Evolutionary conservation across 1,140 invertebrate species (phyloP).

Genomic region (Brachionus calyciflorus): DNA sequence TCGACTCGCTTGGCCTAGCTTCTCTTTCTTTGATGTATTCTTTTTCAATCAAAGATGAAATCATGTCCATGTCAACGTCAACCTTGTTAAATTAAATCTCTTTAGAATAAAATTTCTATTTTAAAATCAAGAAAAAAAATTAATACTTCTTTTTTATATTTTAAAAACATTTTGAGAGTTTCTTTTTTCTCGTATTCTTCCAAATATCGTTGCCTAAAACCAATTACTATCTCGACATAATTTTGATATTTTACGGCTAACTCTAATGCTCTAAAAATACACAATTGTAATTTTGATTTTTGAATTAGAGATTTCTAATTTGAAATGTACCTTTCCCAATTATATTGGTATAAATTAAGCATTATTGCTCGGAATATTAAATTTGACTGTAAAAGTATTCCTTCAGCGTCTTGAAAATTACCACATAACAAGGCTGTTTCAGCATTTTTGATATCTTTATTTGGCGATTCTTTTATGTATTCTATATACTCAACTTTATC

Average conservation of each 20-base stretch:
- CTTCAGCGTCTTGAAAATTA: conserved; percentile 75
- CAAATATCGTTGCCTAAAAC: conserved; percentile 73
- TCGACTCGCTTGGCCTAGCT: not conserved
- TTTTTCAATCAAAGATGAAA: conserved; percentile 37
- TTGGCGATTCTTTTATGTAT: conserved; percentile 70
- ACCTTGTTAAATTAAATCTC: too few relatives aligned
- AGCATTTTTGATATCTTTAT: conserved; percentile 70
- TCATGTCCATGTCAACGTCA: conserved; percentile 40
- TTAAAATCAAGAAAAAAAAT: not conserved
- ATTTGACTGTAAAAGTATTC: conserved; percentile 74
- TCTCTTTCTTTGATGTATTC: conserved; percentile 43
- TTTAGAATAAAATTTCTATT: not conserved
- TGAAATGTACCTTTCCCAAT: conserved; percentile 72
- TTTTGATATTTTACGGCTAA: conserved; percentile 75
- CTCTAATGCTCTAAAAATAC: conserved; percentile 70
- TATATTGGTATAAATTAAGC: conserved; percentile 75
- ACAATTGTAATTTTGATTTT: not conserved
- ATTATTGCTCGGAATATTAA: conserved; percentile 73
- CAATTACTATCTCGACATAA: conserved; percentile 74
- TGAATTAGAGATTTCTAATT: too few relatives aligned
- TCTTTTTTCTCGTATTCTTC: conserved; percentile 72
- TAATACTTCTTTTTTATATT: conserved; percentile 65
- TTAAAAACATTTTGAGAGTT: conserved; percentile 71
- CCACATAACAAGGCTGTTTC: conserved; percentile 76
- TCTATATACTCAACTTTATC: conserved; percentile 87